Evolutionary conservation across 1,140 invertebrate species (phyloP), one percentile per base, ranked within the genome.

Genomic region (Drosophila lacertosa): DNA sequence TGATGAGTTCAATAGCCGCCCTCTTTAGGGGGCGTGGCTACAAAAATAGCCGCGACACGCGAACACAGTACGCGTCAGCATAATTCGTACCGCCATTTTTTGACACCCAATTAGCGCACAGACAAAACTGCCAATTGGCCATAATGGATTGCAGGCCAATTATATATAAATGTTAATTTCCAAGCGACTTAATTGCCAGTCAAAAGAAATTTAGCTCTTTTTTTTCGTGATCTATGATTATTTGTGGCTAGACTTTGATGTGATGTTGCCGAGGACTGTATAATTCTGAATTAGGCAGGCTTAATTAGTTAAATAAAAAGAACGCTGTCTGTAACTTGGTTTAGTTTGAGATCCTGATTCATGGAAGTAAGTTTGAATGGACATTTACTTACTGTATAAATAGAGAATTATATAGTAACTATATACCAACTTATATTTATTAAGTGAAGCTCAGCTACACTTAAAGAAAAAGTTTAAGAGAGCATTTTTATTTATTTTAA

Each of bases 101-200:
- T 66, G 72, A 77, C 78, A 82, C 58, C 54, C 67, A 81, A 81
- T 77, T 82, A 82, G 64, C 63, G 39, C 32, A n/a, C 15, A 47
- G 44, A 58, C 24, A 24, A 26, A 58, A 29, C 9, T 48, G 62
- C 53, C 66, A 69, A 69, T 69, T 69, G 68, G 11, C 42, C 62
- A 50, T 50, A 45, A 62, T 47, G 18, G 59, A 57, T 68, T 48
- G 50, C 26, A 15, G 10, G 53, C 29, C 16, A 54, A 55, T 60
- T 67, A 67, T 18, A 60, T 48, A 13, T 37, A 44, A 54, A 22
- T 69, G 47, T 63, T 63, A 57, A 65, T 65, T 58, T 57, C n/a
- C 42, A 33, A 3, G 20, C 11, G 16, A 10, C 7, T 18, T 24
- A 44, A 44, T 44, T 44, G 20, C 20, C 22, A 20, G 20, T 16